A percentile compares a stretch with the other conserved stretches of the same genome.
These are phyloP conservation scores for Tangara arthus DNA, from an alignment of 2,797 vertebrate genomes.

Conservation along the genomic window DNA sequence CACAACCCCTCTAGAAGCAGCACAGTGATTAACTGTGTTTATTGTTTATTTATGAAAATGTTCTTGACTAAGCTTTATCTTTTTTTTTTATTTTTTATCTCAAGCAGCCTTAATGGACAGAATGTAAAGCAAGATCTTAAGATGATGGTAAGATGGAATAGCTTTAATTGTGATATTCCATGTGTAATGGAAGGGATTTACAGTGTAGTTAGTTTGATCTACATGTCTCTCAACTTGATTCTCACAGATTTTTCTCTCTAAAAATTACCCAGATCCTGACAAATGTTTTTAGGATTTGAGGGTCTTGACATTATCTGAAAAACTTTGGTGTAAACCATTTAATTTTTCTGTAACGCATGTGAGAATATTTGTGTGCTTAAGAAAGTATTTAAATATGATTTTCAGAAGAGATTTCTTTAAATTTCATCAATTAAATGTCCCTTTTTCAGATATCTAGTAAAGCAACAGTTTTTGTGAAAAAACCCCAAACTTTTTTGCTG, in stretches of 20 bases:
- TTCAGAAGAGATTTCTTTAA: neutral
- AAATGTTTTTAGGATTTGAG: neutral
- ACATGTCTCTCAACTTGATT: neutral
- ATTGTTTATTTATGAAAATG: constrained; percentile 3
- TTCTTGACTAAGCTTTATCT: neutral
- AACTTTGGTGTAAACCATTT: neutral
- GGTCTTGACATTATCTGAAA: neutral
- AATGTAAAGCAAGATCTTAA: neutral
- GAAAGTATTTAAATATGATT: neutral
- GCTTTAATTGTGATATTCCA: neutral
- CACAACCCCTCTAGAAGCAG: neutral
- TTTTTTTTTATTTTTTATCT: neutral
- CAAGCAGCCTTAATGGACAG: neutral
- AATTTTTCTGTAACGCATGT: neutral
- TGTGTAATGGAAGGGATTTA: neutral
- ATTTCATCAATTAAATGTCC: neutral
- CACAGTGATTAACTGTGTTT: neutral
- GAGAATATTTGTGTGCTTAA: neutral
- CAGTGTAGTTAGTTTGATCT: neutral
- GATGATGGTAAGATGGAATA: neutral
- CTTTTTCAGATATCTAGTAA: neutral
- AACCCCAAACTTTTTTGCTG: neutral
- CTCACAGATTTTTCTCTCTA: neutral
- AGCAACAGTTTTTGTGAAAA: neutral
- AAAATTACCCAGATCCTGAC: neutral